A percentile compares a stretch with the other conserved stretches of the same genome.
These are phyloP conservation scores for Tiphia femorata DNA, from an alignment of 2,888 invertebrate genomes.

Conservation along the genomic window DNA sequence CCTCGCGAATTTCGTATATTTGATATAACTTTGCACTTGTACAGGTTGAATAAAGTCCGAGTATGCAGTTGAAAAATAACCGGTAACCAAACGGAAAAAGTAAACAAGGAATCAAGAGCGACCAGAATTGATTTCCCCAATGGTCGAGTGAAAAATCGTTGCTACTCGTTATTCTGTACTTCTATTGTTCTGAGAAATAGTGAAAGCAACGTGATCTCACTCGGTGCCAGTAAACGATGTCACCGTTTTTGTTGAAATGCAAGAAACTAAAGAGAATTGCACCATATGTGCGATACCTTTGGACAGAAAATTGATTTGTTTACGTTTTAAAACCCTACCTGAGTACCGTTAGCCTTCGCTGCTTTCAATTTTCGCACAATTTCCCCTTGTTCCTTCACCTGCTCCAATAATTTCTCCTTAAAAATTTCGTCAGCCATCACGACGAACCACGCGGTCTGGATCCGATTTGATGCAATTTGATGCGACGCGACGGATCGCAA, in stretches of 20 bases:
- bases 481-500: too few species aligned
- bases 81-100: too few species aligned
- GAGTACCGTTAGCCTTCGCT: constrained; percentile 81
- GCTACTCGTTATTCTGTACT: too few species aligned
- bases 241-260: not conserved
- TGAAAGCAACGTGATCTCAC: constrained; percentile 2
- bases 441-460: constrained; percentile 16
- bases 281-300: constrained; percentile 20
- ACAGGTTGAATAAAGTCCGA: too few species aligned
- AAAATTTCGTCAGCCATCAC: constrained; percentile 65
- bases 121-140: too few species aligned
- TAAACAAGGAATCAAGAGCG: not conserved
- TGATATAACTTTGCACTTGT: too few species aligned
- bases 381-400: constrained; percentile 83
- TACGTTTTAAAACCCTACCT: constrained; percentile 71
- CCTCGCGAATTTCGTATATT: too few species aligned
- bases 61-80: too few species aligned
- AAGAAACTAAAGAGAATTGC: not conserved
- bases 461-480: too few species aligned
- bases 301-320: not conserved
- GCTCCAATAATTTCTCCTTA: constrained; percentile 72
- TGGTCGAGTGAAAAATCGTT: too few species aligned
- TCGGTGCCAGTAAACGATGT: constrained; percentile 3
- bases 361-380: constrained; percentile 85
- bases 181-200: too few species aligned